Conservation (phyloP, 2,797 vertebrate genomes). For the Tragopan temminckii region DNA sequence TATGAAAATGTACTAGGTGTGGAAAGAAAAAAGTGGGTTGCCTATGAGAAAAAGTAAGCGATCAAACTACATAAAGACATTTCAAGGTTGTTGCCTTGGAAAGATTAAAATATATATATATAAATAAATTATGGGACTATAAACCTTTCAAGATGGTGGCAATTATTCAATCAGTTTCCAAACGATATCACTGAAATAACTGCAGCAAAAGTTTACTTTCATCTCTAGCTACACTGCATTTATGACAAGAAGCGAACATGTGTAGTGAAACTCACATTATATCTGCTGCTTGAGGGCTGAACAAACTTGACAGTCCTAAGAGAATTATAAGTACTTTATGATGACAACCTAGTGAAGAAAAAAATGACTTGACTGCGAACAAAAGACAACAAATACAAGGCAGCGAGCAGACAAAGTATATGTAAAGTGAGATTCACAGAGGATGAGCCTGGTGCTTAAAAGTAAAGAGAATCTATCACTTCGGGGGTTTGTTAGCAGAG, state of each 20-base stretch:
- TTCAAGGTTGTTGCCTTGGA: background rate
- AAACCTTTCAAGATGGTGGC: background rate
- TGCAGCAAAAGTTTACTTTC: background rate
- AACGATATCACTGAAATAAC: background rate
- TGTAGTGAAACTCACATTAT: background rate
- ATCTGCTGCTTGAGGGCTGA: background rate
- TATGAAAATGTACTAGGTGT: accelerated
- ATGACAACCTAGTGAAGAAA: background rate
- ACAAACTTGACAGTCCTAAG: background rate
- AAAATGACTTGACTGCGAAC: background rate
- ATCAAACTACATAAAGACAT: background rate
- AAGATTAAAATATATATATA: background rate
- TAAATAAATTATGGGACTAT: background rate
- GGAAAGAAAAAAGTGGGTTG: background rate
- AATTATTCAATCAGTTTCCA: background rate
- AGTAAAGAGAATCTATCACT: background rate
- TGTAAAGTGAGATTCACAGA: background rate
- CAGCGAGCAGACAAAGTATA: background rate
- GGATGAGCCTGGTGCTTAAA: background rate
- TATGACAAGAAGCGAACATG: background rate
- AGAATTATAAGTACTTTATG: background rate
- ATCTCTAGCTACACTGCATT: background rate
- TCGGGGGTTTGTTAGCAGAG: background rate
- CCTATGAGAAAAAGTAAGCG: background rate
- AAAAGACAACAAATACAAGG: background rate